Percentiles rank a stretch among this genome's conserved stretches.
These are phyloP conservation scores for Thymelicus sylvestris DNA, from an alignment of 2,888 invertebrate genomes.

Conservation along the genomic window DNA sequence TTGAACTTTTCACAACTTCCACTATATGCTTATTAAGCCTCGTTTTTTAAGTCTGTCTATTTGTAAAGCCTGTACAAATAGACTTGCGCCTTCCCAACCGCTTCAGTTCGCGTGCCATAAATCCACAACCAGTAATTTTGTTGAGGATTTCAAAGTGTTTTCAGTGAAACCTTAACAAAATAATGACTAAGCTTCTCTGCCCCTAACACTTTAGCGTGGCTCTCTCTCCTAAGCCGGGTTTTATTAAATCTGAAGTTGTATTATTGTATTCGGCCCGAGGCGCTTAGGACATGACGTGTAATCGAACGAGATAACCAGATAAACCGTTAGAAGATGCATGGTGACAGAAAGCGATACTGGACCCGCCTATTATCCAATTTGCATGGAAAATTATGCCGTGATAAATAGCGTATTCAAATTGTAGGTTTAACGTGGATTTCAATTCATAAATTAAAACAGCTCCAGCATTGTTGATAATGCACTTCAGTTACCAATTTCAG, in stretches of 20 bases:
- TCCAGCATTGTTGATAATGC: conserved; percentile 22
- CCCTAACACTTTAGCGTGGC: conserved; percentile 71
- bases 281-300: conserved; percentile 51
- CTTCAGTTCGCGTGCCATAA: conserved; percentile 41
- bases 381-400: conserved; percentile 47
- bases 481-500: neutral
- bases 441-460: conserved; percentile 26
- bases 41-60: no score
- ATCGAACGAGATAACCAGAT: conserved; percentile 43
- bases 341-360: conserved; percentile 46
- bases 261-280: conserved; percentile 67
- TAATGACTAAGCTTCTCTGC: conserved; percentile 67
- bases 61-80: conserved; percentile 27
- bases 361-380: conserved; percentile 54
- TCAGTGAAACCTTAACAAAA: conserved; percentile 74
- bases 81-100: conserved; percentile 22
- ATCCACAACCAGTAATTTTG: conserved; percentile 65
- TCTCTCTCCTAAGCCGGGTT: conserved; percentile 67
- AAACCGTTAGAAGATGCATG: conserved; percentile 45
- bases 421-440: conserved; percentile 30
- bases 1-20: neutral
- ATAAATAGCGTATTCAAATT: conserved; percentile 35
- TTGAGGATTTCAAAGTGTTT: conserved; percentile 69
- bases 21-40: neutral
- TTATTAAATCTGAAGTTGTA: conserved; percentile 74